Conservation (phyloP, 1,140 invertebrate genomes). For the Bombus sibiricus region DNA sequence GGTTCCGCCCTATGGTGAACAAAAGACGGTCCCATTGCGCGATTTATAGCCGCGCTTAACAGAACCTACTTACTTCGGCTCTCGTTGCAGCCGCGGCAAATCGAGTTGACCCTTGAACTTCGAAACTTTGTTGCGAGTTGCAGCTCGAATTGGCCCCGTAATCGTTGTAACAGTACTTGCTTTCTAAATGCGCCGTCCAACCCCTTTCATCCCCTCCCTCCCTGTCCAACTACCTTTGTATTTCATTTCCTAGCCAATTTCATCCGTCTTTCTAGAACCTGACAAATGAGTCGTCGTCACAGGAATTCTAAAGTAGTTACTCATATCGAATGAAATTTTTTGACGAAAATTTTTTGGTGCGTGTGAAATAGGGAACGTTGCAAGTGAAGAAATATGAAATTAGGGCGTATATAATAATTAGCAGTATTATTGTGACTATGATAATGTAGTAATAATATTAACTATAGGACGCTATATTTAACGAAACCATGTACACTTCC, state of each 20-base stretch:
- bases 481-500: no score
- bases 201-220: background rate
- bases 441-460: no score
- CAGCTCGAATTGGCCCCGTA: conserved; percentile 57
- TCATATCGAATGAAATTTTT: background rate
- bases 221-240: conserved; percentile 8
- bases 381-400: background rate
- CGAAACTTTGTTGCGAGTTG: conserved; percentile 64
- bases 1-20: background rate
- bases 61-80: conserved; percentile 37
- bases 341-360: background rate
- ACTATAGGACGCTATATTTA: no score
- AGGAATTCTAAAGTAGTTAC: background rate
- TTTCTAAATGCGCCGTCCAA: conserved; percentile 30
- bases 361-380: background rate
- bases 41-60: conserved; percentile 42
- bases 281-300: background rate
- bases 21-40: conserved; percentile 31
- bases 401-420: no score
- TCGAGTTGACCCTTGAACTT: conserved; percentile 68
- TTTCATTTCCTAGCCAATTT: conserved; percentile 60
- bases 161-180: conserved; percentile 54
- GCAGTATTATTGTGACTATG: no score
- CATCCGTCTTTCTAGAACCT: background rate
- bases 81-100: conserved; percentile 59